Evolutionary conservation across 2,113 vertebrate species (phyloP), one percentile per base, ranked within the genome.

Genomic region (Nettapus auritus): DNA sequence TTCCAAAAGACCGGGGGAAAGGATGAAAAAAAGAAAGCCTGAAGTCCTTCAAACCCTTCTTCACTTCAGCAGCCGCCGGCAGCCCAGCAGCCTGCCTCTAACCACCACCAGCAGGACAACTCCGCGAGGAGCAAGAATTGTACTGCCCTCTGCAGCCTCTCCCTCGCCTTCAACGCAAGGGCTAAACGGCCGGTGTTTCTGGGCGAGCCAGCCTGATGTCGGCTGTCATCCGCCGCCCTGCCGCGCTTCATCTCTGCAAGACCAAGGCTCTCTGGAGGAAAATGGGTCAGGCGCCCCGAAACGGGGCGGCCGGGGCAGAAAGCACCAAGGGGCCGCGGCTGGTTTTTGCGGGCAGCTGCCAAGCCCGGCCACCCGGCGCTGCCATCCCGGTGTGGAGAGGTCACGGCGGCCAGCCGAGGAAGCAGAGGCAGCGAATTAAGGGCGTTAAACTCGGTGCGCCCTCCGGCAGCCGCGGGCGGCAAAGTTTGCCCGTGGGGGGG

Each of bases 131-230:
- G 81, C 91, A 97, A 93, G 97, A 97, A 96, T 98, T 78, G 94
- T 95, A 96, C 95, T 62, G 97, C 97, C 95, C 95, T 96, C 96
- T 97, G 95, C 97, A 97, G 97, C 95, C 96, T 68, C 63, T 90
- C 79, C 81, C 90, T 85, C 4, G 88, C 21, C 34, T 75, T 89
- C 80, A 19, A 59, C 5, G 11, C 90, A 88, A 95, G 85, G 91
- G 78, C 42, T 75, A 90, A 94, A 90, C 52, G 82, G 73, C 92
- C 46, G 71, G 20, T 71, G 33, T 88, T 94, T 80, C 86, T 70
- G 83, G 62, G 66, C 21, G 75, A 82, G 79, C 84, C n/a, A 3
- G 82, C 40, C 53, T 26, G 74, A 21, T 10, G 68, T 46, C n/a
- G 55, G 21, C 10, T 29, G 79, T 50, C 92, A 85, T 28, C 80